Evolutionary conservation across 2,888 invertebrate species (phyloP).

Genomic region (Malacosoma neustria): DNA sequence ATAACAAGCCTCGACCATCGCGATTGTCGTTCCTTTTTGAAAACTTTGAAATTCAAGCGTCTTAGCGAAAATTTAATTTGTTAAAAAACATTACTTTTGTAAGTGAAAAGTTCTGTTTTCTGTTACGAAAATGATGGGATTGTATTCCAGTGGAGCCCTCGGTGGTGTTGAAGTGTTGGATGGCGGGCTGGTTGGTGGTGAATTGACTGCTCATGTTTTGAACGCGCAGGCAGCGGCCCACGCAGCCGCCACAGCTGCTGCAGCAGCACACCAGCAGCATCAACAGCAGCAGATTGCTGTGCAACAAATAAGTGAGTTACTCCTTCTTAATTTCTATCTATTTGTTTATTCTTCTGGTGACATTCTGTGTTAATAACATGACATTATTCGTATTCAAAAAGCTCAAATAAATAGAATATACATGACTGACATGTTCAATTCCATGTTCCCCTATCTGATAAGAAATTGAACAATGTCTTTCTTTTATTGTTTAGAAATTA

Average conservation of each 20-base stretch:
- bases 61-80: background rate
- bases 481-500: too few species aligned
- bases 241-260: slow-evolving; percentile 54
- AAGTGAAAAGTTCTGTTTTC: slow-evolving; percentile 15
- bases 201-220: slow-evolving; percentile 58
- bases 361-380: too few species aligned
- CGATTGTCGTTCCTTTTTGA: background rate
- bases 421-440: too few species aligned
- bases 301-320: slow-evolving; percentile 58
- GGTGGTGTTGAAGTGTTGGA: slow-evolving; percentile 64
- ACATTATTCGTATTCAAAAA: too few species aligned
- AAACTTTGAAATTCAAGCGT: background rate
- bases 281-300: slow-evolving; percentile 56
- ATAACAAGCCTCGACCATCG: background rate
- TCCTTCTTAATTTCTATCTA: slow-evolving; percentile 9
- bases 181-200: slow-evolving; percentile 55
- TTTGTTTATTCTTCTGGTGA: too few species aligned
- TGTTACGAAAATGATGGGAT: slow-evolving; percentile 62
- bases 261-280: slow-evolving; percentile 53
- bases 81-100: background rate
- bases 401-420: too few species aligned
- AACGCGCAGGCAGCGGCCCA: slow-evolving; percentile 68
- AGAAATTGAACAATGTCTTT: too few species aligned
- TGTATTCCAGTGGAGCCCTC: slow-evolving; percentile 75
- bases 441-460: too few species aligned